These are phyloP conservation scores for Latrodectus geometricus DNA, from an alignment of 1,140 invertebrate genomes.

Conservation along the genomic window DNA sequence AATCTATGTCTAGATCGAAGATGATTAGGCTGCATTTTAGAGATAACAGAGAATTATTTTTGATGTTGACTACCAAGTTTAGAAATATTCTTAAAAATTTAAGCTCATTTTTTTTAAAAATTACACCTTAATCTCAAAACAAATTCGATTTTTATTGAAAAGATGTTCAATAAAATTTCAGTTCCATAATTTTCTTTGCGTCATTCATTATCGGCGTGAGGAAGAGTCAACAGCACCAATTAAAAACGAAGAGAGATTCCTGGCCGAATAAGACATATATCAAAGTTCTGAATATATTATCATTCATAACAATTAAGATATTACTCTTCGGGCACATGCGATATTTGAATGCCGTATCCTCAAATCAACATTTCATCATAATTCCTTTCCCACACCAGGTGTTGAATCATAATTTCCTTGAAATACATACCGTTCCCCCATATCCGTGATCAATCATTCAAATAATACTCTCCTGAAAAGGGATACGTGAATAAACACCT, in stretches of 20 bases:
- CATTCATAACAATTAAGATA: background rate
- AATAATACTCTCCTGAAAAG: conserved; percentile 14
- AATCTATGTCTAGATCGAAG: too few species aligned
- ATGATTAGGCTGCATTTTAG: too few species aligned
- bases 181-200: background rate
- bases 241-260: too few species aligned
- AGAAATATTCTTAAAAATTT: too few species aligned
- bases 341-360: background rate
- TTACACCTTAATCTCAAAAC: background rate
- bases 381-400: background rate
- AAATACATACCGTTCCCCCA: background rate
- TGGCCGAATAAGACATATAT: too few species aligned
- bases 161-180: background rate
- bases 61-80: too few species aligned
- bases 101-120: too few species aligned
- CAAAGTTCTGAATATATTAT: background rate
- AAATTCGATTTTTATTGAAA: background rate
- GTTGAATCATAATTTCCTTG: background rate
- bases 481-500: conserved; percentile 18
- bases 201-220: too few species aligned
- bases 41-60: too few species aligned
- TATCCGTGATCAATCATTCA: conserved; percentile 32
- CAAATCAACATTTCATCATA: background rate
- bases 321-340: background rate
- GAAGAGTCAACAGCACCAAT: too few species aligned